A percentile compares a stretch with the other conserved stretches of the same genome.
Evolutionary conservation across 2,888 invertebrate species (phyloP).

Genomic region (Lycophotia porphyrea): DNA sequence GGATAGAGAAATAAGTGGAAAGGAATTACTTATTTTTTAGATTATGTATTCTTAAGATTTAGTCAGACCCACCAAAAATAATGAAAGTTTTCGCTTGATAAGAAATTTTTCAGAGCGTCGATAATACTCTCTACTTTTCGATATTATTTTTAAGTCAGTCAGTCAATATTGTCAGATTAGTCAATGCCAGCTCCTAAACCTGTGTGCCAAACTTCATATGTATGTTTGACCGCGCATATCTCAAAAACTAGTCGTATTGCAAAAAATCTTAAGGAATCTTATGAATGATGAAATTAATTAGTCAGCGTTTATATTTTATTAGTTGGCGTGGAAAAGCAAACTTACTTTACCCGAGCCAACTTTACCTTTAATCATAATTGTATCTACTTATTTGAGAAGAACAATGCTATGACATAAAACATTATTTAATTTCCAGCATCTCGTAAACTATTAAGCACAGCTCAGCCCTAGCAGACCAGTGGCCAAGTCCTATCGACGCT

Average conservation of each 20-base stretch:
- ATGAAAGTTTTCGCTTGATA: not conserved
- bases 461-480: slow-evolving; percentile 62
- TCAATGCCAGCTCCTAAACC: no score
- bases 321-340: not conserved
- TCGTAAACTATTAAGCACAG: slow-evolving; percentile 10
- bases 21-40: not conserved
- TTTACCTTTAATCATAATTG: not conserved
- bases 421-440: slow-evolving; percentile 1
- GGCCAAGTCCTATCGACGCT: slow-evolving; percentile 78
- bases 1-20: not conserved
- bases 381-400: not conserved
- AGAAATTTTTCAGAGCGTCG: no score
- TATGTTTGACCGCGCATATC: no score
- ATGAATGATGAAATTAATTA: no score
- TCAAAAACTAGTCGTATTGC: no score
- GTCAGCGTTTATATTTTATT: no score
- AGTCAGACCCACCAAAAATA: not conserved
- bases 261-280: no score
- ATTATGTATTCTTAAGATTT: not conserved
- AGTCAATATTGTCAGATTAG: no score
- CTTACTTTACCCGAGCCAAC: not conserved
- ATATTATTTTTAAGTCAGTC: no score
- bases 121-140: not conserved
- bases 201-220: no score
- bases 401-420: not conserved